Evolutionary conservation across 1,140 invertebrate genomes (phyloP), one percentile per base, ranked within the genome.

Genomic region (Asobara japonica): DNA sequence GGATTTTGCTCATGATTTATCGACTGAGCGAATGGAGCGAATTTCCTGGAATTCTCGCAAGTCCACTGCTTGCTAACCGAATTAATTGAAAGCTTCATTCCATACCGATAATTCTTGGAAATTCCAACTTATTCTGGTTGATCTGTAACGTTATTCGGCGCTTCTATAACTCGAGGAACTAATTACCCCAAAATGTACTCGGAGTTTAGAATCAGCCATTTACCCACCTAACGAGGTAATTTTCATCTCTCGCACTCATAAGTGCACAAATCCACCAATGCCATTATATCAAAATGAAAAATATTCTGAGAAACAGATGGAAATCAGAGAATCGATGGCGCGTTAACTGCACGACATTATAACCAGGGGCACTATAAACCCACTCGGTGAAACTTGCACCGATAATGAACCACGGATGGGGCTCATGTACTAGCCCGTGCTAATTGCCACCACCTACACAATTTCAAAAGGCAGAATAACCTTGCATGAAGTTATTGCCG

Each of bases 361-460:
- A 51, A 20, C 45, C 45, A 51, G 8, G 22, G 45, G 45, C 16
- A 20, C 16, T 51, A 20, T 51, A 51, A 51, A 51, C 45, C 22
- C 20, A 51, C 45, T 51, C 8, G 20, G 8, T 51, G 45, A 20
- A 51, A 51, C 45, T 51, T 18, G 2, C 45, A 51, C 45, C 18
- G 45, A 51, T 51, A 51, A 51, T 51, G 45, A 51, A 51, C 45
- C 45, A 18, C 45, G 45, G 45, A 51, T 51, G 45, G 45, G n/a
- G 16, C 45, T 20, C 8, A 20, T 51, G 45, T n/a, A 51, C 45
- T 25, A 51, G 45, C 10, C 45, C 45, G 45, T 20, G 45, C 45
- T 51, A 51, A 51, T 51, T 51, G 45, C 45, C 45, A 51, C 45
- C 4, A 51, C 45, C 45, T 20, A 51, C 45, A 51, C 45, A 36